Conservation (phyloP, 1,140 invertebrate genomes). For the Vanessa tameamea region DNA sequence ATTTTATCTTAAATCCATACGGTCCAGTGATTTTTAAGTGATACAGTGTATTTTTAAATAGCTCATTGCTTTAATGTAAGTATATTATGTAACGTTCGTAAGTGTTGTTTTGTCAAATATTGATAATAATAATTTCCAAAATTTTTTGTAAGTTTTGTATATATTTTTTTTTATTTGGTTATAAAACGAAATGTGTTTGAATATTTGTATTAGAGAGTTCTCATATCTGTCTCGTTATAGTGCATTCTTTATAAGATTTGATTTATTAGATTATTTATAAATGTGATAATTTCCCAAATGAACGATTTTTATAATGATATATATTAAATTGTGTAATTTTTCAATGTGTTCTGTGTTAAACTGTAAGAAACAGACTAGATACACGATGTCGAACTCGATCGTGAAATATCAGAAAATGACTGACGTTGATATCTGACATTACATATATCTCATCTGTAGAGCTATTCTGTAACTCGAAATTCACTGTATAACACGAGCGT, state of each 20-base stretch:
- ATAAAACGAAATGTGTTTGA: background rate
- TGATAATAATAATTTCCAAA: no score
- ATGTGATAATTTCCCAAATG: conserved; percentile 11
- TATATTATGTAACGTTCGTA: background rate
- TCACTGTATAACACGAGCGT: no score
- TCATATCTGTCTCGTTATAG: background rate
- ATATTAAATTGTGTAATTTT: background rate
- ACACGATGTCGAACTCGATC: no score
- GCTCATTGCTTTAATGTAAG: conserved; percentile 6
- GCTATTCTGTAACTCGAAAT: no score
- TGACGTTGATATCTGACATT: no score
- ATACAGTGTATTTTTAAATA: background rate
- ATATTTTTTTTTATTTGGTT: no score
- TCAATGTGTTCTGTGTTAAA: no score
- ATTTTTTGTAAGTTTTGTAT: no score
- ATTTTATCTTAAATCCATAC: background rate
- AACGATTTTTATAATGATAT: background rate
- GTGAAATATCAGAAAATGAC: no score
- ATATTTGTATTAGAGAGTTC: background rate
- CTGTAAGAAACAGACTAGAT: no score
- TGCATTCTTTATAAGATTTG: background rate
- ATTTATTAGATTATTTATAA: background rate
- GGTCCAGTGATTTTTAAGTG: conserved; percentile 10
- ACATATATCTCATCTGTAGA: no score
- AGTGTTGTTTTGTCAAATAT: no score